Evolutionary conservation across 53 echinoderm and acorn worm species (phyloP).

Genomic region (Glandiceps talaboti): DNA sequence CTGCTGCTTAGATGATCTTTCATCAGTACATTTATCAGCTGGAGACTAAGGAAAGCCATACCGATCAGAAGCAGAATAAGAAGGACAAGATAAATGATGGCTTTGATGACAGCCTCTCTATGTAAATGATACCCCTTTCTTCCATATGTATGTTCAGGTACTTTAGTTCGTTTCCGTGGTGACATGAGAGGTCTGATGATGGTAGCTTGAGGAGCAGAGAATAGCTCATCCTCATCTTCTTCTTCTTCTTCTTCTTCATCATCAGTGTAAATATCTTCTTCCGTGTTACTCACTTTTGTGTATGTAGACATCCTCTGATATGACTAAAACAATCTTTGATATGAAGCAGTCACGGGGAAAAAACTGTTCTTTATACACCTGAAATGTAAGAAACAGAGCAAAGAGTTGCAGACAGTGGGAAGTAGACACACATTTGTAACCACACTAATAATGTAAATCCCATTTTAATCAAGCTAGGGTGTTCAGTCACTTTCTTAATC

Average conservation of each 20-base stretch:
- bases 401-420: too few relatives aligned
- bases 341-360: too few relatives aligned
- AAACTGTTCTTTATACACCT: too few relatives aligned
- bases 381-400: too few relatives aligned
- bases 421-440: too few relatives aligned
- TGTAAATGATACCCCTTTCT: conserved; percentile 23
- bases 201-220: conserved; percentile 5
- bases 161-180: conserved; percentile 20
- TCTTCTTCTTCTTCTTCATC: conserved; percentile 69
- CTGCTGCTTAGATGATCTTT: not conserved
- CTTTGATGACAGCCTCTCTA: conserved; percentile 16
- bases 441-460: too few relatives aligned
- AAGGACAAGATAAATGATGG: conserved; percentile 30
- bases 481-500: too few relatives aligned
- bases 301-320: not conserved
- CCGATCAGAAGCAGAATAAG: conserved; percentile 52
- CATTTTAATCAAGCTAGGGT: too few relatives aligned
- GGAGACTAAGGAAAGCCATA: conserved; percentile 37
- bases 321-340: too few relatives aligned
- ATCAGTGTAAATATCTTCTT: conserved; percentile 49
- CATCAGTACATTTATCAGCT: not conserved
- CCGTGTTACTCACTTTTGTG: not conserved
- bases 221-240: conserved; percentile 9
- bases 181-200: conserved; percentile 67
- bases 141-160: conserved; percentile 25